These are phyloP conservation scores for Myxocyprinus asiaticus DNA, from an alignment of 2,113 vertebrate species.

Conservation along the genomic window DNA sequence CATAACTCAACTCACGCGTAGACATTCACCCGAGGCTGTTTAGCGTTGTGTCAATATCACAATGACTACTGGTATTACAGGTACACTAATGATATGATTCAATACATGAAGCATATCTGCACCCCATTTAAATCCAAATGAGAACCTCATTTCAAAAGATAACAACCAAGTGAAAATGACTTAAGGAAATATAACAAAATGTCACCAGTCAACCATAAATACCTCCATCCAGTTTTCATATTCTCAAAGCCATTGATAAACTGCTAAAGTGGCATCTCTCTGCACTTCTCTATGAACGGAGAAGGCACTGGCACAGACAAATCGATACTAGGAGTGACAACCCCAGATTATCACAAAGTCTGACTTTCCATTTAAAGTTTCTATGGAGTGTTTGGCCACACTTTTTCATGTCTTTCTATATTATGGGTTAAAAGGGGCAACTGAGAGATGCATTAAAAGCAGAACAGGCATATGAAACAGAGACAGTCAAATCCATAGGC, in stretches of 20 bases:
- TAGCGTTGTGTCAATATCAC: constrained; percentile 33
- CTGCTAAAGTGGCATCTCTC: not conserved
- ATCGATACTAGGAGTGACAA: not conserved
- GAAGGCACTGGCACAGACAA: not conserved
- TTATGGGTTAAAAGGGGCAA: not conserved
- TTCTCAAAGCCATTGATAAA: constrained; percentile 3
- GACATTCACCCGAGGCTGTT: constrained; percentile 41
- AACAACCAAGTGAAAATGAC: constrained; percentile 27
- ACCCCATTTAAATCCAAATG: constrained; percentile 38
- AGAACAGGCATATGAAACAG: not conserved
- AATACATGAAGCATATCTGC: constrained; percentile 26
- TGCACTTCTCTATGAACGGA: constrained; percentile 17
- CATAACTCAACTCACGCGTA: constrained; percentile 48
- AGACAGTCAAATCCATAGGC: not conserved
- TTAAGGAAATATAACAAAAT: constrained; percentile 39
- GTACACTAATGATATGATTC: constrained; percentile 45
- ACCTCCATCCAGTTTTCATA: constrained; percentile 40
- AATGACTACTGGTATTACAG: constrained; percentile 39
- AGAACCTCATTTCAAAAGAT: constrained; percentile 17
- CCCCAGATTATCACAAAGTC: no score
- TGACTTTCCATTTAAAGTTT: not conserved
- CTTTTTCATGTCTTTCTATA: not conserved
- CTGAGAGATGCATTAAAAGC: not conserved
- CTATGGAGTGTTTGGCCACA: not conserved
- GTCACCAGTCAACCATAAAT: constrained; percentile 46